A percentile compares a stretch with the other conserved stretches of the same genome.
Conservation (phyloP, 2,113 vertebrate species). For the Zingel zingel region DNA sequence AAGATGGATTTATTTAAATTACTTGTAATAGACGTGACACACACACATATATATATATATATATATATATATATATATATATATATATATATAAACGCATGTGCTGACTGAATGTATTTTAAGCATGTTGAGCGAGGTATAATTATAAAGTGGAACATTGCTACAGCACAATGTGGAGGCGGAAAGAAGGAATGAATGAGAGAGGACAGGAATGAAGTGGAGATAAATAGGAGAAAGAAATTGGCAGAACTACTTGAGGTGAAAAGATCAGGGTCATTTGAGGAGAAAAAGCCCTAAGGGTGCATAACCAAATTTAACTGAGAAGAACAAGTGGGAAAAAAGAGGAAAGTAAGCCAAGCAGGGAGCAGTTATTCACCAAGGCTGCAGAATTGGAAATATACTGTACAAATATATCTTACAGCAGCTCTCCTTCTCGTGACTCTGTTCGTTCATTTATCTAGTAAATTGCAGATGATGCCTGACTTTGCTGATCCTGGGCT, state of each 20-base stretch:
- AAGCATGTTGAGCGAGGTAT: slow-evolving; percentile 44
- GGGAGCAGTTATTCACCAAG: slow-evolving; percentile 17
- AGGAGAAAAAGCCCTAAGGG: slow-evolving; percentile 10
- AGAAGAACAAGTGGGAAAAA: slow-evolving; percentile 11
- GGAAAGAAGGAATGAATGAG: slow-evolving; percentile 38
- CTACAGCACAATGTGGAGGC: slow-evolving; percentile 37
- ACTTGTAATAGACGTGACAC: slow-evolving; percentile 39
- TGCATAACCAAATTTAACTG: neutral
- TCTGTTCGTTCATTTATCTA: slow-evolving; percentile 48
- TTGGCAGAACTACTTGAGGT: slow-evolving; percentile 13
- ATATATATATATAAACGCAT: slow-evolving; percentile 19
- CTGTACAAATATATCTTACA: slow-evolving; percentile 30
- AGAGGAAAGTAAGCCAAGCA: slow-evolving; percentile 8
- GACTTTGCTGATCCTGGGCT: slow-evolving; percentile 47
- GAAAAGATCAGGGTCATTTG: slow-evolving; percentile 41
- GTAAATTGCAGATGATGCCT: slow-evolving; percentile 53
- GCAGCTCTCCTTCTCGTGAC: slow-evolving; percentile 20
- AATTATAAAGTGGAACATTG: slow-evolving; percentile 75
- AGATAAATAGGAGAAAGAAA: slow-evolving; percentile 21
- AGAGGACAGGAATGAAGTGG: slow-evolving; percentile 14
- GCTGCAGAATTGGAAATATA: slow-evolving; percentile 38
- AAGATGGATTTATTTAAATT: slow-evolving; percentile 62
- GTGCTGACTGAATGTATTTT: slow-evolving; percentile 61
- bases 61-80: slow-evolving; percentile 27
- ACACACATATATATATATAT: slow-evolving; percentile 10